Conservation (phyloP, 1,140 invertebrate species). For the Orius insidiosus region DNA sequence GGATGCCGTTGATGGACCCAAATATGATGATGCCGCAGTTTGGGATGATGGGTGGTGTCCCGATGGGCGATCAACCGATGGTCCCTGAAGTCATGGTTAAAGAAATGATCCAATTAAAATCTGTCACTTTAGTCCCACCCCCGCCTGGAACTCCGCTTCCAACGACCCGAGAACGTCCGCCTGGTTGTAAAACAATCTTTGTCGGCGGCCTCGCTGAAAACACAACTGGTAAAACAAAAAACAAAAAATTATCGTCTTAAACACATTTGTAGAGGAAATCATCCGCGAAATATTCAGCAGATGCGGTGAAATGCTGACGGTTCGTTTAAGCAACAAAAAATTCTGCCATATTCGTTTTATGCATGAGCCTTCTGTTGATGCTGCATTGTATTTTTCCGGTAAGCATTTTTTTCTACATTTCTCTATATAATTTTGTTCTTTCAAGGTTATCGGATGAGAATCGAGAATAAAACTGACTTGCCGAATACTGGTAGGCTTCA, state of each 20-base stretch:
- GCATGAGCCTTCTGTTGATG: slow-evolving; percentile 67
- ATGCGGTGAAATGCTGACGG: slow-evolving; percentile 77
- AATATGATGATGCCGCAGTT: slow-evolving; percentile 33
- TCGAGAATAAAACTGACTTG: slow-evolving; percentile 61
- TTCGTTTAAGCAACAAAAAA: slow-evolving; percentile 85
- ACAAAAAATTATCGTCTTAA: background rate
- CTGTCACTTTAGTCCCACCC: slow-evolving; percentile 71
- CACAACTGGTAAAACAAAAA: slow-evolving; percentile 31
- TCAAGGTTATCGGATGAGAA: slow-evolving; percentile 63
- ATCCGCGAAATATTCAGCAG: slow-evolving; percentile 79
- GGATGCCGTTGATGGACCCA: slow-evolving; percentile 40
- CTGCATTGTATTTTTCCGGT: slow-evolving; percentile 68
- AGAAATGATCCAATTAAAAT: slow-evolving; percentile 73
- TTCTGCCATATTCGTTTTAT: slow-evolving; percentile 91
- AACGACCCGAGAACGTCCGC: slow-evolving; percentile 65
- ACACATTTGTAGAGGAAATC: slow-evolving; percentile 49
- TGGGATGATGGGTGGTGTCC: slow-evolving; percentile 31
- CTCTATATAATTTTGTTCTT: background rate
- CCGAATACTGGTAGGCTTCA: slow-evolving; percentile 77
- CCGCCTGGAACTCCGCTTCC: slow-evolving; percentile 66
- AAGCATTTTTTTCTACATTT: slow-evolving; percentile 13
- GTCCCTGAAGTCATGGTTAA: slow-evolving; percentile 37
- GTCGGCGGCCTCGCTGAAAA: slow-evolving; percentile 87
- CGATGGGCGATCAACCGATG: slow-evolving; percentile 26
- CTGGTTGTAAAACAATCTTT: slow-evolving; percentile 83